Evolutionary conservation across 30 jellyfish, hydroid and myxozoan species (phyloP).

Genomic region (Phacellophora camtschatica): DNA sequence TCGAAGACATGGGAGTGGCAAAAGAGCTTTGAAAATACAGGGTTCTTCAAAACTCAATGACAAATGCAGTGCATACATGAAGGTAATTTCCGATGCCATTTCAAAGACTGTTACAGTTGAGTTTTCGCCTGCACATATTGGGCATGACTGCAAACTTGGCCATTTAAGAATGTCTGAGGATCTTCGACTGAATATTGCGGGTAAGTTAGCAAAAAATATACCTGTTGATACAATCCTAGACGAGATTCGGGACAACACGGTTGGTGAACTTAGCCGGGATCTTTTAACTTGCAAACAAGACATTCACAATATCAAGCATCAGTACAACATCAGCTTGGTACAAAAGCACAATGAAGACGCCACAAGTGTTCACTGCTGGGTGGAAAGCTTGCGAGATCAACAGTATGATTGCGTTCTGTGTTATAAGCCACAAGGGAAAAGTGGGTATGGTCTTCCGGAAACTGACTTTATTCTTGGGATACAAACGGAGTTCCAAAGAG

Average conservation of each 20-base stretch:
- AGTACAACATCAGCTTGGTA: background rate
- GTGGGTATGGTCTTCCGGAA: background rate
- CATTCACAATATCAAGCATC: background rate
- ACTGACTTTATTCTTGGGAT: background rate
- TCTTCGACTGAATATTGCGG: background rate
- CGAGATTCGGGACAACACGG: background rate
- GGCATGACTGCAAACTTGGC: conserved; percentile 25
- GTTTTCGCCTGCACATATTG: conserved; percentile 16
- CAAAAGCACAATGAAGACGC: background rate
- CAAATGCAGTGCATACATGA: conserved; percentile 49
- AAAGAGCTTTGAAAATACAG: conserved; percentile 10
- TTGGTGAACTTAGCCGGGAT: background rate
- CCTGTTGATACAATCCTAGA: background rate
- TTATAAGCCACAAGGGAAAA: background rate
- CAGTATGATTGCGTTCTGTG: background rate
- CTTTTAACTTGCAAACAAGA: background rate
- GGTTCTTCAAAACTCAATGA: conserved; percentile 29
- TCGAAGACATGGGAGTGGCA: conserved; percentile 4
- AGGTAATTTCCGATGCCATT: background rate
- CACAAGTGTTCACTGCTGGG: background rate
- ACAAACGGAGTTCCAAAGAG: background rate
- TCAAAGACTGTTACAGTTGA: background rate
- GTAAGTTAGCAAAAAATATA: background rate
- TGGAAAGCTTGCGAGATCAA: background rate
- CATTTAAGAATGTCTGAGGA: conserved; percentile 44